Conservation (phyloP, 1,140 invertebrate species). For the Diabrotica virgifera region DNA sequence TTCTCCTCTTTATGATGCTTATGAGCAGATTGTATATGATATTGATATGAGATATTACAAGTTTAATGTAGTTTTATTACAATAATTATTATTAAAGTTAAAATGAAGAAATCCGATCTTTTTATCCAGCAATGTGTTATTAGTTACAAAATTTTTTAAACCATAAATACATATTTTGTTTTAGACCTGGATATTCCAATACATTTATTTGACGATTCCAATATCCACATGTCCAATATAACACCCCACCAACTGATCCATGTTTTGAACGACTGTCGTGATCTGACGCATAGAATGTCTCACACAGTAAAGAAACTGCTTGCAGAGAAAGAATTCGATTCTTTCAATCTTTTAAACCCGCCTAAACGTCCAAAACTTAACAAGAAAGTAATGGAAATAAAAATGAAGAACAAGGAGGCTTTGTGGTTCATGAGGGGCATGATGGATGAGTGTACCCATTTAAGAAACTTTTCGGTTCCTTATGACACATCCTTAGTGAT, state of each 20-base stretch:
- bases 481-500: constrained; percentile 82
- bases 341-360: constrained; percentile 16
- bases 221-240: background rate
- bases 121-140: no score
- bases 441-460: constrained; percentile 98
- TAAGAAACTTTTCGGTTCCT: constrained; percentile 86
- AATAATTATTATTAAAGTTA: no score
- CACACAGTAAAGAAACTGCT: background rate
- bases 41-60: no score
- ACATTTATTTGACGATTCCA: background rate
- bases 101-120: no score
- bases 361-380: constrained; percentile 16
- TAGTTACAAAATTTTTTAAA: no score
- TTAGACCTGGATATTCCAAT: background rate
- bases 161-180: background rate
- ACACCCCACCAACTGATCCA: constrained; percentile 11
- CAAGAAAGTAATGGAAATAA: constrained; percentile 27
- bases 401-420: constrained; percentile 58
- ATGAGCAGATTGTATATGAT: no score
- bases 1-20: no score
- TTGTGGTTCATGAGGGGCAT: constrained; percentile 94
- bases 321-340: background rate
- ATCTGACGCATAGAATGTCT: background rate
- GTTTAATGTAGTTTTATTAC: background rate
- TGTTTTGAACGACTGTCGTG: constrained; percentile 4